phyloP scores from a whole-genome alignment of 2,797 vertebrate species.

The Pipistrellus pygmaeus region DNA sequence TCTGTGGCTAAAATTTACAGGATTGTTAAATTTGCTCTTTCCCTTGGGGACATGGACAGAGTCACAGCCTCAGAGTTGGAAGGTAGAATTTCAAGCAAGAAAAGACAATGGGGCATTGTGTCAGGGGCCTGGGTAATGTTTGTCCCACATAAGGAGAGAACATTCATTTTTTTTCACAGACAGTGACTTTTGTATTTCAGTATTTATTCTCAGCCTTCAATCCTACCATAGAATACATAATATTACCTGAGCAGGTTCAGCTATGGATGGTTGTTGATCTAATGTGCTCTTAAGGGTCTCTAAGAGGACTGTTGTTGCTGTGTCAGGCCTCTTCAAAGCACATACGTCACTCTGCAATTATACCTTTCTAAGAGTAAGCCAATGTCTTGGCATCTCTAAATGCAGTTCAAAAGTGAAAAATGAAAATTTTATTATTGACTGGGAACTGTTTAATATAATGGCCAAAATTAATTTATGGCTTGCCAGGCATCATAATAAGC shows the following conservation, averaged over 20 bases:
- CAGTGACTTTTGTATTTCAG: conserved; percentile 31
- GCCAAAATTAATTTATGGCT: background rate
- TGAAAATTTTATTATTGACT: background rate
- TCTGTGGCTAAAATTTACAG: conserved; percentile 49
- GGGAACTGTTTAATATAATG: background rate
- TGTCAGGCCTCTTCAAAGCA: background rate
- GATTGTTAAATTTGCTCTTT: conserved; percentile 40
- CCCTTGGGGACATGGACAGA: background rate
- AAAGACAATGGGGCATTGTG: background rate
- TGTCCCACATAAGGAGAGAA: background rate
- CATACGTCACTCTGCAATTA: background rate
- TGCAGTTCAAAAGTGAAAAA: conserved; percentile 4
- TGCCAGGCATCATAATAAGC: background rate
- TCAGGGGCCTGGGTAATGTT: background rate
- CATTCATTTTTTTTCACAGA: background rate
- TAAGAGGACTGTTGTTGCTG: background rate
- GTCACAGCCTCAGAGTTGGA: background rate
- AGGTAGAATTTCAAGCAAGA: conserved; percentile 60
- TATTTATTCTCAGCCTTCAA: conserved; percentile 11
- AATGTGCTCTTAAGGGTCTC: background rate
- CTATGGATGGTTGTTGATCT: background rate
- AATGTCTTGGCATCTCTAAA: conserved; percentile 33
- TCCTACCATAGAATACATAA: background rate
- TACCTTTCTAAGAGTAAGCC: background rate
- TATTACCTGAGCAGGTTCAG: background rate